phyloP scores from a whole-genome alignment of 2,797 vertebrate genomes.

The Balearica regulorum region DNA sequence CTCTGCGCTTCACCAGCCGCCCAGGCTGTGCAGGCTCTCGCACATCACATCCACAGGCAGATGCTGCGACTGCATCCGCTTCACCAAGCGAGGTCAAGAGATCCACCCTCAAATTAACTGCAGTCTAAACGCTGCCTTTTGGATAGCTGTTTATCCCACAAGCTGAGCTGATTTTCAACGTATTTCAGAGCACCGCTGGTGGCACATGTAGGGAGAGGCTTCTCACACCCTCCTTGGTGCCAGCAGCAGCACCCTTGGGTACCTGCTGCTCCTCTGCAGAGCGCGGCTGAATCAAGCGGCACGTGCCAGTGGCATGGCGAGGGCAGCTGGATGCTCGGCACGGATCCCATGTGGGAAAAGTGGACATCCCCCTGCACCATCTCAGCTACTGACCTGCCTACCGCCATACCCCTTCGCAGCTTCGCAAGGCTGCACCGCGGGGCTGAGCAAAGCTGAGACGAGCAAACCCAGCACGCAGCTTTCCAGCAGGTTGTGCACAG shows the following conservation, averaged over 20 bases:
- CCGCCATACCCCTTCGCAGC: background rate
- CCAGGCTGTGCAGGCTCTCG: background rate
- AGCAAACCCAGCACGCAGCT: background rate
- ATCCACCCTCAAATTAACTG: background rate
- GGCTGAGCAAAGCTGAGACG: background rate
- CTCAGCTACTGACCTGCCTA: background rate
- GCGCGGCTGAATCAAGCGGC: background rate
- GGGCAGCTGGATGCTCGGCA: background rate
- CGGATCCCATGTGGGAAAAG: background rate
- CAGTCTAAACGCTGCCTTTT: background rate
- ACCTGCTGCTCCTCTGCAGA: background rate
- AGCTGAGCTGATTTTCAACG: background rate
- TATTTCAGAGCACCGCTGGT: background rate
- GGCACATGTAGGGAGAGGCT: fast-evolving
- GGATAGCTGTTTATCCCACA: background rate
- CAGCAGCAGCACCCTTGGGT: background rate
- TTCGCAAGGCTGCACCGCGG: fast-evolving
- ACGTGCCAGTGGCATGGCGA: fast-evolving
- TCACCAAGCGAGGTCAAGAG: background rate
- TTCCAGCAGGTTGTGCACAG: background rate
- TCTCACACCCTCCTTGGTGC: background rate
- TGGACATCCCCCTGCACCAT: fast-evolving
- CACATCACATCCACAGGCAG: background rate
- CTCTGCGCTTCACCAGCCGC: background rate
- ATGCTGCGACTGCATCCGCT: background rate